These are phyloP conservation scores for Pocillopora grandis DNA, from an alignment of 92 coral and sea anemone species.

Conservation along the genomic window DNA sequence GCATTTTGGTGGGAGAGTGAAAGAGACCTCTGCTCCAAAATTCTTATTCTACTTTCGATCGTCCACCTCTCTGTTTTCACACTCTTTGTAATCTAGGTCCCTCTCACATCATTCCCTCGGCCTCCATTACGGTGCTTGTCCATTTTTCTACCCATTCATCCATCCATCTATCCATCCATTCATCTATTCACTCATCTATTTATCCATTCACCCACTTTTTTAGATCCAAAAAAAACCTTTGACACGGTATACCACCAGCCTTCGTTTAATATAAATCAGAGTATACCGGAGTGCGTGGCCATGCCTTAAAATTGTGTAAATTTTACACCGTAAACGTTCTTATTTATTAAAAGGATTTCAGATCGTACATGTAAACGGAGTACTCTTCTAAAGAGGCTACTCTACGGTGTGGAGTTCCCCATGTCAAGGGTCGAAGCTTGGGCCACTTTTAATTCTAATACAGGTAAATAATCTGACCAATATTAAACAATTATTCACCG, in stretches of 20 bases:
- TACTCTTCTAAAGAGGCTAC: constrained; percentile 5
- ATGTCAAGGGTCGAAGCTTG: constrained; percentile 24
- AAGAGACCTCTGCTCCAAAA: background rate
- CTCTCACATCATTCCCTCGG: too few species aligned
- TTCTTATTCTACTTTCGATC: too few species aligned
- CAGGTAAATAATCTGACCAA: constrained; percentile 19
- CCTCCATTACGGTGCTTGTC: too few species aligned
- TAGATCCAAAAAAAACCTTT: constrained; percentile 39
- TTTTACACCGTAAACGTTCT: background rate
- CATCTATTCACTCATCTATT: constrained; percentile 23
- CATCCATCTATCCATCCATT: constrained; percentile 16
- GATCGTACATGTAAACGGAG: constrained; percentile 17
- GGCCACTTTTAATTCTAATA: constrained; percentile 10
- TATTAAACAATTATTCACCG: too few species aligned
- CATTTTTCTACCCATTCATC: constrained; percentile 5
- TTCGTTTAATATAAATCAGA: constrained; percentile 10
- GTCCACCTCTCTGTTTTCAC: too few species aligned
- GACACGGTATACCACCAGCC: constrained; percentile 36
- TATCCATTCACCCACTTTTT: constrained; percentile 13
- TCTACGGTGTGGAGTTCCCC: constrained; percentile 27
- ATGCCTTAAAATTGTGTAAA: constrained; percentile 29
- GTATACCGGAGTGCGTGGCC: constrained; percentile 1
- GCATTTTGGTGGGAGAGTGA: constrained; percentile 18
- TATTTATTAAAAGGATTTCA: constrained; percentile 17
- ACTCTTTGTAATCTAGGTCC: too few species aligned